Evolutionary conservation across 2,113 vertebrate species (phyloP), one percentile per base, ranked within the genome.

Genomic region (Dromaius novaehollandiae): DNA sequence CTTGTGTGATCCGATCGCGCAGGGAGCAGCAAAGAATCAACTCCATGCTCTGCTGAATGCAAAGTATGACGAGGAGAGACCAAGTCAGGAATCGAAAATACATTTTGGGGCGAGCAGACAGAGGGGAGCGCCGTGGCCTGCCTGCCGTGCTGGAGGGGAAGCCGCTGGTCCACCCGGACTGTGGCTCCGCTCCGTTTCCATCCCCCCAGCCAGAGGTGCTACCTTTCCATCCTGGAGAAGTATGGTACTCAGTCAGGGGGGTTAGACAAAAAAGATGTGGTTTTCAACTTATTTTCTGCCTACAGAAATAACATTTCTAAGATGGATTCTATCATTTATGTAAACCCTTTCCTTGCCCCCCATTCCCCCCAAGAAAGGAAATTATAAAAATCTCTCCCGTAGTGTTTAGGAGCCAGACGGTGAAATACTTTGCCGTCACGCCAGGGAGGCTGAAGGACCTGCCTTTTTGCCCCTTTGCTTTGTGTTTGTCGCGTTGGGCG

Each of bases 361-460:
- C 15, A 16, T 53, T 86, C 28, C 28, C 24, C 30, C 50, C 15
- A 13, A 2, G 21, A 32, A 60, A 68, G 83, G 42, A 17, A 3
- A 34, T 60, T 30, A 4, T 2, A 44, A 32, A 32, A 53, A 81
- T 4, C 2, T 88, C 4, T 53, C 8, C 38, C 25, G 13, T n/a
- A 40, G 12, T 19, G 5, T 21, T 61, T n/a, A 13, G 30, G 44
- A n/a, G 58, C 5, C 0, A 2, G 68, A 8, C 63, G 61, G 50
- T 90, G 88, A 89, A 88, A n/a, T 96, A 25, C 69, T 76, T 79
- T 12, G 15, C 40, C n/a, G 0, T 90, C 44, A 58, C 94, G 81
- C 69, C 74, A 44, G 92, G 94, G 92, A 96, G 94, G 90, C 89
- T 82, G 77, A 90, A 32, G 63, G 21, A 68, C 63, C 18, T 61